A percentile compares a stretch with the other conserved stretches of the same genome.
Evolutionary conservation across 2,888 invertebrate genomes (phyloP).

Genomic region (Disparrhopalites patrizii): DNA sequence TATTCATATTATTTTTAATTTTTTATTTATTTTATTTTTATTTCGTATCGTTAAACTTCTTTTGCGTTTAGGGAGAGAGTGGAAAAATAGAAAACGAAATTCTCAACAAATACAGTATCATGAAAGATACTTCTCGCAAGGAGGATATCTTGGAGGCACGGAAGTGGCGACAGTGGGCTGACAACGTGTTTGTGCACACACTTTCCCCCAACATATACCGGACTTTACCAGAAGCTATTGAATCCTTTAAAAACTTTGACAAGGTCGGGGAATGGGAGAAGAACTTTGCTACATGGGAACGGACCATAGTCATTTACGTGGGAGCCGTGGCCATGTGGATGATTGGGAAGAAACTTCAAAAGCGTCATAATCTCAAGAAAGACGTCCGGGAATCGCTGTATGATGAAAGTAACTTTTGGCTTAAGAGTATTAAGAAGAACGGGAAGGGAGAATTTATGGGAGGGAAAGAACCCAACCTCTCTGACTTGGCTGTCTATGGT

Average conservation of each 20-base stretch:
- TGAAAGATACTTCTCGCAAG: slow-evolving; percentile 54
- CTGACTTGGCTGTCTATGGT: slow-evolving; percentile 89
- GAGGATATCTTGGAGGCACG: slow-evolving; percentile 64
- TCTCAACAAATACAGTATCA: slow-evolving; percentile 82
- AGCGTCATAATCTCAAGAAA: slow-evolving; percentile 74
- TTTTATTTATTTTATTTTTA: neutral
- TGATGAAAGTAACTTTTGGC: slow-evolving; percentile 80
- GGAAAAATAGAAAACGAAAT: slow-evolving; percentile 70
- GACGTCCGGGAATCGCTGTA: slow-evolving; percentile 87
- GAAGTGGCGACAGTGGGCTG: slow-evolving; percentile 95
- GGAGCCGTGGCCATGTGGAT: slow-evolving; percentile 93
- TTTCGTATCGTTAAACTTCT: neutral
- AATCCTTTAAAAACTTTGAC: slow-evolving; percentile 93
- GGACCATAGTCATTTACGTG: slow-evolving; percentile 79
- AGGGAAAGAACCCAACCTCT: slow-evolving; percentile 78
- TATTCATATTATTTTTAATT: neutral
- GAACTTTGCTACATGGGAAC: slow-evolving; percentile 81
- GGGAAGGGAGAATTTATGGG: slow-evolving; percentile 73
- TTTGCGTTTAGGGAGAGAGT: slow-evolving; percentile 57
- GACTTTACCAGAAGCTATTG: slow-evolving; percentile 73
- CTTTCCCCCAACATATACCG: slow-evolving; percentile 97
- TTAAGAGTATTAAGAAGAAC: slow-evolving; percentile 63
- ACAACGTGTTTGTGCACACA: slow-evolving; percentile 81
- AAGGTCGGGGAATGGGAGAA: slow-evolving; percentile 75
- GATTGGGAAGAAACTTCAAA: slow-evolving; percentile 82